Evolutionary conservation across 2,797 vertebrate species (phyloP).

Genomic region (Pangasius djambal): DNA sequence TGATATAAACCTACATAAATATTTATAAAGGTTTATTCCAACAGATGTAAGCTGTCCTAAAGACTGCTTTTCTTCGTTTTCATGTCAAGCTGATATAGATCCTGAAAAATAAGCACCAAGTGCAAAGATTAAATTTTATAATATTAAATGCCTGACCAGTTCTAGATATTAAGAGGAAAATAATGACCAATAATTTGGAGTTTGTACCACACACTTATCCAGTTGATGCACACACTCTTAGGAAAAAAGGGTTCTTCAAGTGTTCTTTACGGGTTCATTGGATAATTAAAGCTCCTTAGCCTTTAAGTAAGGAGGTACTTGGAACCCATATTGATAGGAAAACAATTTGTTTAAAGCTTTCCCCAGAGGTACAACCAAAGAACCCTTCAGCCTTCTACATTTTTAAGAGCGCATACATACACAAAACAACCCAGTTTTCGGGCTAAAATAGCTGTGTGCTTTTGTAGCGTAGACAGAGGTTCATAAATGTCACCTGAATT

Average conservation of each 20-base stretch:
- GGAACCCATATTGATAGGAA: not conserved
- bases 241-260: not conserved
- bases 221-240: too few species aligned
- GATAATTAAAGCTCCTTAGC: not conserved
- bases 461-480: not conserved
- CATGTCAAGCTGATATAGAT: not conserved
- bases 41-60: not conserved
- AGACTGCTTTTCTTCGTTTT: not conserved
- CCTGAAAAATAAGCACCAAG: not conserved
- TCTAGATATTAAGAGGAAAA: not conserved
- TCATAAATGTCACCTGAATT: slow-evolving; percentile 22
- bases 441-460: slow-evolving; percentile 1
- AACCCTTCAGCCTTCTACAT: not conserved
- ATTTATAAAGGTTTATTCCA: not conserved
- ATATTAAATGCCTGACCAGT: not conserved
- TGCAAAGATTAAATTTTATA: too few species aligned
- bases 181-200: not conserved
- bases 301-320: not conserved
- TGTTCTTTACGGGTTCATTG: not conserved
- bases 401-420: not conserved
- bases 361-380: not conserved
- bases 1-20: slow-evolving; percentile 2
- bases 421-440: not conserved
- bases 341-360: not conserved
- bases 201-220: not conserved